phyloP scores from a whole-genome alignment of 2,888 invertebrate species.

The Eristalinus sepulchralis region DNA sequence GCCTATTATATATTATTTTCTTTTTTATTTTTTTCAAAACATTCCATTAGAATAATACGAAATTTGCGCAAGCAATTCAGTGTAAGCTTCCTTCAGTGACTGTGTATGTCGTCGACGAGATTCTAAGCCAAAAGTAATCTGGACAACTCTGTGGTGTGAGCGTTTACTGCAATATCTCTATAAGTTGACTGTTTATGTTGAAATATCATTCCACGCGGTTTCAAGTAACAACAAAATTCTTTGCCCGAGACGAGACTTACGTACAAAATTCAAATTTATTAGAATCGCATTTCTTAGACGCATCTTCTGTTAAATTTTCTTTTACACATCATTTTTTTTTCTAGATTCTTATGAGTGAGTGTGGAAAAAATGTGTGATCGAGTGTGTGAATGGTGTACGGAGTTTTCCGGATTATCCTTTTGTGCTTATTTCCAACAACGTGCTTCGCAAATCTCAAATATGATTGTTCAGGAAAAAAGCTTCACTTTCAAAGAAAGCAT shows the following conservation, averaged over 20 bases:
- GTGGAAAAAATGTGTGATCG: constrained; percentile 54
- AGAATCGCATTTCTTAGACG: not conserved
- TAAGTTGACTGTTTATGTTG: constrained; percentile 54
- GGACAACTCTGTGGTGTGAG: constrained; percentile 72
- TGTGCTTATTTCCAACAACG: constrained; percentile 37
- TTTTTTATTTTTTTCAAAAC: constrained; percentile 16
- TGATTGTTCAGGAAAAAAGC: not conserved
- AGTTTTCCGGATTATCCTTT: constrained; percentile 79
- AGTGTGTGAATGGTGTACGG: constrained; percentile 72
- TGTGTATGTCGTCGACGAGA: constrained; percentile 21
- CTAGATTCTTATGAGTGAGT: constrained; percentile 49
- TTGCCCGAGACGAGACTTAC: not conserved
- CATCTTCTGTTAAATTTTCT: not conserved
- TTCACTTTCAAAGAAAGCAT: not conserved
- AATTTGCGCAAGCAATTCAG: constrained; percentile 6
- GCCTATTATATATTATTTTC: constrained; percentile 2
- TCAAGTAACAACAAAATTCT: constrained; percentile 31
- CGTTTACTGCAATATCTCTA: constrained; percentile 56
- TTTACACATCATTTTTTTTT: constrained; percentile 9
- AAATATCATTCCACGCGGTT: constrained; percentile 39
- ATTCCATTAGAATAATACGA: constrained; percentile 20
- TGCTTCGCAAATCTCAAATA: not conserved
- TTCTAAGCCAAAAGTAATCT: constrained; percentile 65
- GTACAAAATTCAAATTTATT: constrained; percentile 13
- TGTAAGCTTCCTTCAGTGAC: constrained; percentile 43